phyloP scores from a whole-genome alignment of 2,797 vertebrate species.

The Mormyrus hasselquistii region DNA sequence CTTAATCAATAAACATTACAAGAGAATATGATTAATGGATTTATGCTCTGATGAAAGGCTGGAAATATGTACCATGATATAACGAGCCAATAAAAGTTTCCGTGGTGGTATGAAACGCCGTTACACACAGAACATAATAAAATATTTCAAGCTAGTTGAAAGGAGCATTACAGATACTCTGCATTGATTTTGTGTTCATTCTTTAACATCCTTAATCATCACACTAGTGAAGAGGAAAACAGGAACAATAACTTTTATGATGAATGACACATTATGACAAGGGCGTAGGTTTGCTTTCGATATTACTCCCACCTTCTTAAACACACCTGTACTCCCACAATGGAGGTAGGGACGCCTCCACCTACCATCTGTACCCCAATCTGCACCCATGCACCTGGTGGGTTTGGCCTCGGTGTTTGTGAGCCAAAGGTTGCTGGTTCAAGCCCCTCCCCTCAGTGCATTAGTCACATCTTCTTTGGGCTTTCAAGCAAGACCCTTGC shows the following conservation, averaged over 20 bases:
- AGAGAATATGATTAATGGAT: slow-evolving; percentile 5
- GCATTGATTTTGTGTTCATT: not conserved
- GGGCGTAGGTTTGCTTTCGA: not conserved
- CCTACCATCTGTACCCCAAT: not conserved
- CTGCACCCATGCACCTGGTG: not conserved
- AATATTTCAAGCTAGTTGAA: not conserved
- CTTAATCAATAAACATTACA: slow-evolving; percentile 8
- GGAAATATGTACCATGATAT: not conserved
- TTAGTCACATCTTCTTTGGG: not conserved
- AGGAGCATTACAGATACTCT: not conserved
- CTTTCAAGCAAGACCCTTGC: not conserved
- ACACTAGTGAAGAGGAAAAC: not conserved
- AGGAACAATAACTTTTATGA: not conserved
- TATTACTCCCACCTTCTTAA: not conserved
- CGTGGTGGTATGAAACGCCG: not conserved
- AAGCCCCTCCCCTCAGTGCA: not conserved
- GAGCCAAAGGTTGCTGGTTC: not conserved
- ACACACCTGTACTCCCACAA: not conserved
- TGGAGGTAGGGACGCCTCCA: not conserved
- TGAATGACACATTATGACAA: not conserved
- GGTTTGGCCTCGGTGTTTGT: not conserved
- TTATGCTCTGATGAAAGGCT: not conserved
- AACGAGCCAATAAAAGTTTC: not conserved
- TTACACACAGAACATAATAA: not conserved
- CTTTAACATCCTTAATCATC: not conserved